Base-by-base conservation (phyloP, 2,797 vertebrate genomes). In the Gallinago solitaria region DNA sequence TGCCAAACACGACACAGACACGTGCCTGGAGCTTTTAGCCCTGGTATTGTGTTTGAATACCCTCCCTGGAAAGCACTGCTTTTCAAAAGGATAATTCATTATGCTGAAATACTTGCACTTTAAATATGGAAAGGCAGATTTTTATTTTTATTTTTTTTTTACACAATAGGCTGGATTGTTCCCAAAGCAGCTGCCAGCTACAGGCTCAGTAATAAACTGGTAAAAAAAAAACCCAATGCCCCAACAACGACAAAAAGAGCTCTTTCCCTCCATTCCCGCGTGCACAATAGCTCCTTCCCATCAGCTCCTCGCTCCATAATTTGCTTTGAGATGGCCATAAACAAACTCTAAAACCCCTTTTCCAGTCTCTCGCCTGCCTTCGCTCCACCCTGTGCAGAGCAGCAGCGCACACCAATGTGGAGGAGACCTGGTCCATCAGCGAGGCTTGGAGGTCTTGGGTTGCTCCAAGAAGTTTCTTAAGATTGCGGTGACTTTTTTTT, bases 51-150 rank as follows among this genome's bases (percentile, higher is more conserved):
- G 73, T n/a, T 37, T 74, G 33, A 85, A 45, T 50, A 50, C 10
- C 14, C 41, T 82, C 61, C 27, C 67, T 60, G 50, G 64, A 73
- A 94, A 86, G 28, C 48, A 28, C 47, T 60, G 67, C 71, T 79
- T 64, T 87, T 82, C 82, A 50, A 53, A 80, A 89, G 10, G 78
- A 41, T 9, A 13, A 13, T 75, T 95, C 79, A 76, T 96, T 93
- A 80, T 56, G n/a, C 83, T 94, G 85, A 95, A 93, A 92, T 95
- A 87, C 88, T 96, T 96, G 45, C 74, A 39, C 87, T 95, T 93
- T 39, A 83, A 87, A 68, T 83, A 60, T 25, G 21, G 61, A 12
- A 28, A 64, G 43, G 39, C 53, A 37, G 54, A 5, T 1, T 51
- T 54, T 35, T 7, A 16, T 41, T 41, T 41, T 12, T 53, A 13